phyloP scores from a whole-genome alignment of 2,888 invertebrate genomes.

The Oxycera nigricornis region DNA sequence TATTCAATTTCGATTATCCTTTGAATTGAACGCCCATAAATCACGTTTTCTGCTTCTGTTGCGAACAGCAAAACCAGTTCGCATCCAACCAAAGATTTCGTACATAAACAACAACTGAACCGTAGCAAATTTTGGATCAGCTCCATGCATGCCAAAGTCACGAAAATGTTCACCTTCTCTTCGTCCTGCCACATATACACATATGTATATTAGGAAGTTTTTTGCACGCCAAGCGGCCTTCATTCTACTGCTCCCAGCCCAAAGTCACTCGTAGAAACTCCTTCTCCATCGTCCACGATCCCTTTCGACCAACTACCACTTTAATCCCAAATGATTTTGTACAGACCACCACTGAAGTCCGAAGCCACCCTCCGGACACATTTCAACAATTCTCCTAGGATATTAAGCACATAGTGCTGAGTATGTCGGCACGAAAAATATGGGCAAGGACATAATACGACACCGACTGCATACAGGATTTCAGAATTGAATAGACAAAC shows the following conservation, averaged over 20 bases:
- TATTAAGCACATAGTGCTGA: neutral
- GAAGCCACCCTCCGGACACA: neutral
- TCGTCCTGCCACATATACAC: neutral
- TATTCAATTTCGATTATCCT: slow-evolving; percentile 34
- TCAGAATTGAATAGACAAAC: neutral
- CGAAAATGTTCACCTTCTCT: neutral
- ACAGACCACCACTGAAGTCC: neutral
- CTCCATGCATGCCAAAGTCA: neutral
- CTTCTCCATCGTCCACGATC: neutral
- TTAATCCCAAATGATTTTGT: neutral
- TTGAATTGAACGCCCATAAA: slow-evolving; percentile 17
- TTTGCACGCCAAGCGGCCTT: neutral
- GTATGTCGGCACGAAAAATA: neutral
- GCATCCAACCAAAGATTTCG: neutral
- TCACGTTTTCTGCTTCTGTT: slow-evolving; percentile 24
- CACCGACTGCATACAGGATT: neutral
- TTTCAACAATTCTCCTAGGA: neutral
- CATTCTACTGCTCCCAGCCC: neutral
- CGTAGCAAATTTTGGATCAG: neutral
- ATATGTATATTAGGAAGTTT: neutral
- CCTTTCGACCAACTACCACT: neutral
- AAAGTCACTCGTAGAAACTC: neutral
- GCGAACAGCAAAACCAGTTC: neutral
- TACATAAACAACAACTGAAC: neutral
- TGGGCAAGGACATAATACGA: neutral